Base-by-base conservation (phyloP, 1,140 invertebrate species). In the Aphelinus atriplicis region DNA sequence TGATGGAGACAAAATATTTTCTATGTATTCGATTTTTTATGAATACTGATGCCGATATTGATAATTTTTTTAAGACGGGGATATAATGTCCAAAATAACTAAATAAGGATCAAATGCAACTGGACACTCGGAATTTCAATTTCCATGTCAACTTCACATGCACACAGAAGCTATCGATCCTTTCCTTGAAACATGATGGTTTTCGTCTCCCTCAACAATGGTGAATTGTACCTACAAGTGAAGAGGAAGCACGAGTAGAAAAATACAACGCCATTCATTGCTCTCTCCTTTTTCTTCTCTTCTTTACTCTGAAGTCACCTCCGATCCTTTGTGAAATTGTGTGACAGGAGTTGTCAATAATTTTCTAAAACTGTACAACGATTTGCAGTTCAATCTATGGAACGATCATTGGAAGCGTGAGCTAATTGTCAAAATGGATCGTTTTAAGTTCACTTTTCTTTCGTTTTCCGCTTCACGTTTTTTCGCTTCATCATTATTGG, bases 141-240 rank as follows among this genome's bases (percentile, higher is more conserved):
- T 50, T 66, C 51, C n/a, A 50, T 7, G 53, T 66, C 56, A 45
- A 45, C 43, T 66, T 43, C 9, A 7, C 64, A 55, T 53, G 64
- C 48, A 51, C 48, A 3, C 42, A n/a, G 63, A 43, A 53, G 51
- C 50, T 26, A 51, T 66, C 43, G 64, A 66, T 66, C 26, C 50
- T 43, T 66, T 51, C 10, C 56, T 3, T 10, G 10, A 10, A 57
- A 10, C 3, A n/a, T 51, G 48, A 2, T 65, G 10, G 63, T 50
- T 65, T 26, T 10, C 64, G 53, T 7, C 50, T 10, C 51, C 45
- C 56, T 66, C 50, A 0, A 42, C 51, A 9, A 43, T 51, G 7
- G 51, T 45, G 50, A 3, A 26, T 26, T 65, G 10, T 66, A 66
- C 64, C 64, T 66, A 55, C 43, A 66, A 55, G 51, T 56, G 26